phyloP scores from a whole-genome alignment of 2,113 vertebrate genomes.

The Poicephalus gulielmi region DNA sequence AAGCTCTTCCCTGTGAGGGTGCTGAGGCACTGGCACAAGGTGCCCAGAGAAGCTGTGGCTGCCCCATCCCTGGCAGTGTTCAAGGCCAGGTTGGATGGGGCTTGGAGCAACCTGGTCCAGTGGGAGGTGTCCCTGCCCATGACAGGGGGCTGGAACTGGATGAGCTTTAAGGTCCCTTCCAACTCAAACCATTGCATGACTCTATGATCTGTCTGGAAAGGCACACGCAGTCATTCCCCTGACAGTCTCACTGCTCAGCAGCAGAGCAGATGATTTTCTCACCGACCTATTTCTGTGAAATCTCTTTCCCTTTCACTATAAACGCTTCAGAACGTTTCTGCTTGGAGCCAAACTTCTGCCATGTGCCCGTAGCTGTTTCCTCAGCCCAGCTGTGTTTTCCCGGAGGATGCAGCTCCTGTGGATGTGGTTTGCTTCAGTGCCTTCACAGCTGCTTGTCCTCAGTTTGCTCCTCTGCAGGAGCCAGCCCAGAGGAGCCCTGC shows the following conservation, averaged over 20 bases:
- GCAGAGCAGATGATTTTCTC: neutral
- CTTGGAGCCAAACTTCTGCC: neutral
- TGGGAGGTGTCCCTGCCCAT: neutral
- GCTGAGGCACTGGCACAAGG: neutral
- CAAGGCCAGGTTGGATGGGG: neutral
- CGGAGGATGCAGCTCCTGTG: neutral
- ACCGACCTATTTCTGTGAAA: neutral
- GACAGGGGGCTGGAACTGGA: neutral
- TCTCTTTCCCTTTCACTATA: neutral
- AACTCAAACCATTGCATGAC: neutral
- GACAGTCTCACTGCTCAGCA: neutral
- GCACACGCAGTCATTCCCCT: neutral
- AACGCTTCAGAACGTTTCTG: neutral
- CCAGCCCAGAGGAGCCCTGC: neutral
- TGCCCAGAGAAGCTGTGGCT: too few relatives aligned
- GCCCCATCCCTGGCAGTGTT: neutral
- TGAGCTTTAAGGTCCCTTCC: neutral
- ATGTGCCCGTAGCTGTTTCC: neutral
- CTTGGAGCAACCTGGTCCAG: neutral
- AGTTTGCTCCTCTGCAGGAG: rapidly evolving
- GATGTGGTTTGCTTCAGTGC: neutral
- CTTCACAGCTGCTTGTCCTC: rapidly evolving
- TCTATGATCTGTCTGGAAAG: neutral
- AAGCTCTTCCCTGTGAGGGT: neutral
- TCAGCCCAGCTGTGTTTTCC: neutral